phyloP scores from a whole-genome alignment of 2,888 invertebrate genomes.

The Phengaris alcon region DNA sequence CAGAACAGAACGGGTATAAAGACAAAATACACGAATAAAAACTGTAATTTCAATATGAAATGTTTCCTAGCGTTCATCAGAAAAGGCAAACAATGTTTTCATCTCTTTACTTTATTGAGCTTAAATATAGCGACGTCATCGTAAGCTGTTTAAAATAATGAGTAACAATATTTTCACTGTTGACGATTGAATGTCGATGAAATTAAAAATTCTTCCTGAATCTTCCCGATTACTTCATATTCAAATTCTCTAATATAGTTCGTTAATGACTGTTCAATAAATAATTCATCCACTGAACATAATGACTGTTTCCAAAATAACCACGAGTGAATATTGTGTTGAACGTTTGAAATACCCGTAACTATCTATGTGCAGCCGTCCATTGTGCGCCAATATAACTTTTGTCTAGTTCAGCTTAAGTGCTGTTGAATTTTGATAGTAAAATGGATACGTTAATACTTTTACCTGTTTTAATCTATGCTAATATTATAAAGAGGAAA shows the following conservation, averaged over 20 bases:
- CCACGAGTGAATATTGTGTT: not conserved
- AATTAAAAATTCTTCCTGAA: too few relatives aligned
- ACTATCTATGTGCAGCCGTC: not conserved
- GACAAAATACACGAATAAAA: not conserved
- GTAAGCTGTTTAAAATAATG: not conserved
- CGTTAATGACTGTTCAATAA: not conserved
- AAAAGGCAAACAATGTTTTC: not conserved
- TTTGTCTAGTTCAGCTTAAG: slow-evolving; percentile 7
- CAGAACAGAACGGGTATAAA: not conserved
- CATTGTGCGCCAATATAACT: not conserved
- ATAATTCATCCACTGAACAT: not conserved
- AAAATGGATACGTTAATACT: not conserved
- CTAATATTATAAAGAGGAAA: too few relatives aligned
- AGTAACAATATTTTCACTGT: too few relatives aligned
- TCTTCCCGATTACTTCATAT: too few relatives aligned
- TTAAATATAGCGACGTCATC: not conserved
- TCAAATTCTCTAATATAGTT: too few relatives aligned
- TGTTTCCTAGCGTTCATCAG: not conserved
- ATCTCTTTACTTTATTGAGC: not conserved
- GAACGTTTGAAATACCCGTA: not conserved
- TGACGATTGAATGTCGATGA: too few relatives aligned
- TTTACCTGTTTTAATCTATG: not conserved
- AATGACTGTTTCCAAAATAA: not conserved
- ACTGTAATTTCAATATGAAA: not conserved
- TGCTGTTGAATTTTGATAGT: not conserved